These are phyloP conservation scores for Chrysina gloriosa DNA, from an alignment of 2,888 invertebrate species.

Conservation along the genomic window DNA sequence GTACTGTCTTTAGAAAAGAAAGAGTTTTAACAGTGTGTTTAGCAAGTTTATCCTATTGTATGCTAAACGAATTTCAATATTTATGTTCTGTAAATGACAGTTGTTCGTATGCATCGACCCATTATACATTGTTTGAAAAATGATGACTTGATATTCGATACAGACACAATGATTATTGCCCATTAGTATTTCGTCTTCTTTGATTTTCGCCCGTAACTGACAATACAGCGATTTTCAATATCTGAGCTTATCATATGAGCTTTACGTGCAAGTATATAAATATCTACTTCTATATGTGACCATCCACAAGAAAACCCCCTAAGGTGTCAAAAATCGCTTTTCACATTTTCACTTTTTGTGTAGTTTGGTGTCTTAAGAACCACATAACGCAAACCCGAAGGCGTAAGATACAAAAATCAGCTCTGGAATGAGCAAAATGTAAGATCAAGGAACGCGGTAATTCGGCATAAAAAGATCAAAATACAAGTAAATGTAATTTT, in stretches of 20 bases:
- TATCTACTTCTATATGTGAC: no score
- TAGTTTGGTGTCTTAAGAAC: no score
- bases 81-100: constrained; percentile 38
- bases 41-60: constrained; percentile 40
- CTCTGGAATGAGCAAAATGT: no score
- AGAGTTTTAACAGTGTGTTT: constrained; percentile 32
- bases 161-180: constrained; percentile 19
- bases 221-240: neutral
- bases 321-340: no score
- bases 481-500: no score
- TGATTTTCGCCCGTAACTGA: constrained; percentile 5
- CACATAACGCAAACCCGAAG: no score
- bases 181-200: constrained; percentile 25
- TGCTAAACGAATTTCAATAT: constrained; percentile 42
- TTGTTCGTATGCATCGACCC: constrained; percentile 27
- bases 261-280: no score
- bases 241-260: neutral
- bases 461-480: no score
- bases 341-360: no score
- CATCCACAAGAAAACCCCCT: no score
- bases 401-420: no score
- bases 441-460: no score
- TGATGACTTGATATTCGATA: constrained; percentile 30
- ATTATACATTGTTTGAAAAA: constrained; percentile 37
- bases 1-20: constrained; percentile 18